phyloP scores from a whole-genome alignment of 2,797 vertebrate species.

The Acrocephalus scirpaceus region DNA sequence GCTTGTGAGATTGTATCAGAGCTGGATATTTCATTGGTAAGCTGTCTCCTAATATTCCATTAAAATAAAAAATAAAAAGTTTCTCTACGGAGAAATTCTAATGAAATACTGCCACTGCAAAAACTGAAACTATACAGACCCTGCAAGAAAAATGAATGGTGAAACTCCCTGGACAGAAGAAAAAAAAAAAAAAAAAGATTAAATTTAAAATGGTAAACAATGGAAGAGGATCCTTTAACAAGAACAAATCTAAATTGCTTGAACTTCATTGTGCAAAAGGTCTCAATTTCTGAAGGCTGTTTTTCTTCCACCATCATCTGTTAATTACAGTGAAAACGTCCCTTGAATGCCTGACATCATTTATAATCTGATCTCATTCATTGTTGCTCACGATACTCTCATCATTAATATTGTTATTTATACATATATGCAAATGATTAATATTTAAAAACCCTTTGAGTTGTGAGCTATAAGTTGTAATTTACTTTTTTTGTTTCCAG shows the following conservation, averaged over 20 bases:
- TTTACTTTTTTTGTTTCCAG: background rate
- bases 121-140: background rate
- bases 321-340: background rate
- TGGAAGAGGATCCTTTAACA: background rate
- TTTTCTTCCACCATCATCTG: background rate
- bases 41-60: background rate
- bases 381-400: background rate
- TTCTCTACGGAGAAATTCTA: background rate
- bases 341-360: background rate
- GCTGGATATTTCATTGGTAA: background rate
- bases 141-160: background rate
- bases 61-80: background rate
- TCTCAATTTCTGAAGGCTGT: background rate
- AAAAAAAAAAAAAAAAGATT: background rate
- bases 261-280: slow-evolving; percentile 22
- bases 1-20: background rate
- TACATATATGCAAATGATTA: background rate
- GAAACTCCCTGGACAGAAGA: background rate
- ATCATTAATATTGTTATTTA: background rate
- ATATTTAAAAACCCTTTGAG: background rate
- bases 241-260: background rate
- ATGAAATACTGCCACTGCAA: background rate
- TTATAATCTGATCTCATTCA: background rate
- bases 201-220: slow-evolving; percentile 21
- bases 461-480: background rate